These are phyloP conservation scores for Drosophila kohkoa DNA, from an alignment of 1,140 invertebrate genomes.

Conservation along the genomic window DNA sequence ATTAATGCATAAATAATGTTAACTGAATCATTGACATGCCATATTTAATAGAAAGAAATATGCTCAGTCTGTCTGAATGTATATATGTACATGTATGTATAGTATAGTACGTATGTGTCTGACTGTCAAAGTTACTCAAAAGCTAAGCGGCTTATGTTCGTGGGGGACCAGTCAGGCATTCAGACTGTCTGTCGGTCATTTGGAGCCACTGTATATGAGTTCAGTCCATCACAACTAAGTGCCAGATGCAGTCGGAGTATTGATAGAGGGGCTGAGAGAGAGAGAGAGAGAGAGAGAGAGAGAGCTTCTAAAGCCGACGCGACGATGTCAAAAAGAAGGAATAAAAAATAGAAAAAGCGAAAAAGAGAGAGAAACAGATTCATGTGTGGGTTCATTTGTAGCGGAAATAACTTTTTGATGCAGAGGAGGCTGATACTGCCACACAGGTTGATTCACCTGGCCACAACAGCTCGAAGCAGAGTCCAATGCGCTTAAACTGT, in stretches of 20 bases:
- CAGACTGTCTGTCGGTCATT: constrained; percentile 27
- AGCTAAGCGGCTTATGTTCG: constrained; percentile 71
- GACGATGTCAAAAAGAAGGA: constrained; percentile 40
- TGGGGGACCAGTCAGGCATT: constrained; percentile 13
- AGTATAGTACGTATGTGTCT: no score
- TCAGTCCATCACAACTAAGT: constrained; percentile 45
- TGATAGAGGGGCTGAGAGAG: constrained; percentile 44
- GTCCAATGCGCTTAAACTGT: constrained; percentile 68
- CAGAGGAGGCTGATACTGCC: constrained; percentile 32
- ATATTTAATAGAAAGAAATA: constrained; percentile 40
- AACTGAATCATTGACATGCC: constrained; percentile 13
- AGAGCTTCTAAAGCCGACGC: constrained; percentile 31
- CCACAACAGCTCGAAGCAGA: constrained; percentile 46
- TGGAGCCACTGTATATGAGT: background rate
- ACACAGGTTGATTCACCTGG: constrained; percentile 65
- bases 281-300: background rate
- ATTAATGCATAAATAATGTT: constrained; percentile 20
- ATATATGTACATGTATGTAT: background rate
- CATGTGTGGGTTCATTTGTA: constrained; percentile 68
- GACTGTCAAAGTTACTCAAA: constrained; percentile 61
- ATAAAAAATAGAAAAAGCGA: constrained; percentile 24
- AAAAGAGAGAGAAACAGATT: background rate
- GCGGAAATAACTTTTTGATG: constrained; percentile 78
- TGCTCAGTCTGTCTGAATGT: background rate
- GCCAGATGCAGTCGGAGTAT: constrained; percentile 52